Percentiles rank a stretch among this genome's conserved stretches.
phyloP scores from a whole-genome alignment of 2,113 vertebrate species.

The Bos javanicus region DNA sequence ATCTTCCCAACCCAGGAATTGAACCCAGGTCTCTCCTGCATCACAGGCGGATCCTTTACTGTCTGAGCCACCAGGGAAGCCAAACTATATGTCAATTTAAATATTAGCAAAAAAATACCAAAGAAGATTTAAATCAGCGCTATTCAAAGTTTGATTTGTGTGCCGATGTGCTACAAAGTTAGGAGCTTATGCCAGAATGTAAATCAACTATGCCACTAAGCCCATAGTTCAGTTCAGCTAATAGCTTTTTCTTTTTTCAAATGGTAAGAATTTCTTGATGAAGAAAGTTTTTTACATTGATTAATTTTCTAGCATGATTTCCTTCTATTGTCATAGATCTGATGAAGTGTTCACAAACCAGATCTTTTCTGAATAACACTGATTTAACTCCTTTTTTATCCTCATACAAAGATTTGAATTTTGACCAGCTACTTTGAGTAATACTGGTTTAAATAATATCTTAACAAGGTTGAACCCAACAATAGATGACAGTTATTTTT shows the following conservation, averaged over 20 bases:
- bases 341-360: neutral
- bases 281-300: neutral
- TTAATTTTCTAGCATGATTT: neutral
- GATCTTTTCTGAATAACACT: neutral
- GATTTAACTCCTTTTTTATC: neutral
- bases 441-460: neutral
- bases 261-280: neutral
- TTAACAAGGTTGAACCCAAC: neutral
- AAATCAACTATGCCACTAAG: neutral
- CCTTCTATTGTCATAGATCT: neutral
- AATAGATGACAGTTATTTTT: neutral
- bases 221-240: neutral
- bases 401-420: neutral
- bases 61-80: neutral
- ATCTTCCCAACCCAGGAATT: neutral
- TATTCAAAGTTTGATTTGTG: neutral
- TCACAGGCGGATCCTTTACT: neutral
- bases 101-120: neutral
- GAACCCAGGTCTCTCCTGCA: neutral
- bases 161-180: neutral
- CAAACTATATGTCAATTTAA: neutral
- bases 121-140: neutral
- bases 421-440: neutral
- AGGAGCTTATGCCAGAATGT: neutral
- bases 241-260: neutral